These are phyloP conservation scores for Drosophila phalerata DNA, from an alignment of 2,888 invertebrate species.

Conservation along the genomic window DNA sequence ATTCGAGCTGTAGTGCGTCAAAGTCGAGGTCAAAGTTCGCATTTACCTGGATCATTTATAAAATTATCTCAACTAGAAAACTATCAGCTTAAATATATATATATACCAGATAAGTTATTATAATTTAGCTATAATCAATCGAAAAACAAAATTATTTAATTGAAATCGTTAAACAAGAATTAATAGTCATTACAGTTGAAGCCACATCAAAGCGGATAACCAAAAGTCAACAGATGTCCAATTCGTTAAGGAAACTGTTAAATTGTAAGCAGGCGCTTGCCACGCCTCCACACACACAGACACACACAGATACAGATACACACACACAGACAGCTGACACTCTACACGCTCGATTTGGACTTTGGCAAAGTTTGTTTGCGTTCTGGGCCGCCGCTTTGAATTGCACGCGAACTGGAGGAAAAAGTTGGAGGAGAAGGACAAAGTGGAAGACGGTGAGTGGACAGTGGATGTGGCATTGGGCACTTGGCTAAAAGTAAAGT, in stretches of 20 bases:
- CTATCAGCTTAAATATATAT: too few species aligned
- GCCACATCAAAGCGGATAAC: constrained; percentile 36
- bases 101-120: too few species aligned
- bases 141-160: neutral
- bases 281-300: constrained; percentile 19
- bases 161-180: constrained; percentile 23
- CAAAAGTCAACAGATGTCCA: constrained; percentile 69
- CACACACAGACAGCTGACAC: constrained; percentile 62
- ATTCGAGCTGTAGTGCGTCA: too few species aligned
- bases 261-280: constrained; percentile 30
- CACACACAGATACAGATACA: neutral
- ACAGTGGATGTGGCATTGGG: constrained; percentile 20
- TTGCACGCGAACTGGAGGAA: constrained; percentile 58
- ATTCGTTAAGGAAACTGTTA: constrained; percentile 49
- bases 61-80: too few species aligned
- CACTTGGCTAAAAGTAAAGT: constrained; percentile 51
- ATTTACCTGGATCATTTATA: too few species aligned
- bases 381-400: constrained; percentile 44
- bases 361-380: constrained; percentile 63
- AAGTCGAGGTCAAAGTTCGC: too few species aligned
- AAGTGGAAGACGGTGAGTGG: constrained; percentile 14
- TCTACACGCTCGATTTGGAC: constrained; percentile 74
- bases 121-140: too few species aligned
- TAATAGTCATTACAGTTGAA: constrained; percentile 23
- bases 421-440: constrained; percentile 15